Conservation (phyloP, 2,888 invertebrate genomes). For the Meganola albula region DNA sequence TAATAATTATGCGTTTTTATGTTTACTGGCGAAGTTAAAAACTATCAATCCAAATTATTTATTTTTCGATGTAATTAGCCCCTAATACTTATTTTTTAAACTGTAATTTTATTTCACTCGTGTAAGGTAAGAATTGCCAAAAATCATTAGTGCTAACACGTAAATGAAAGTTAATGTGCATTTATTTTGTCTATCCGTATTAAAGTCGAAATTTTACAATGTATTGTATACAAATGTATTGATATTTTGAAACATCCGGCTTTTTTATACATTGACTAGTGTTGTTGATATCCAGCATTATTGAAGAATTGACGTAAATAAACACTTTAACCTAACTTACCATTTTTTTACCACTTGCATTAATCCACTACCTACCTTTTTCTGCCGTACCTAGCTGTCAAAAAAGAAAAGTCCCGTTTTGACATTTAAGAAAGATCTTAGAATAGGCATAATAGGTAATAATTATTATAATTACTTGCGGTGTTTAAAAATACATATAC, state of each 20-base stretch:
- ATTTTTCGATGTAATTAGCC: slow-evolving; percentile 35
- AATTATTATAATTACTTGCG: too few species aligned
- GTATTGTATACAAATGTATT: slow-evolving; percentile 45
- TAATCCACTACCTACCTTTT: too few species aligned
- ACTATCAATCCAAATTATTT: slow-evolving; percentile 30
- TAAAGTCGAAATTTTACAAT: slow-evolving; percentile 50
- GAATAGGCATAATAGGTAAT: too few species aligned
- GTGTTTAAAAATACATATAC: too few species aligned
- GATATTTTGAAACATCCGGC: slow-evolving; percentile 55
- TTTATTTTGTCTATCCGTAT: slow-evolving; percentile 61
- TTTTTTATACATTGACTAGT: slow-evolving; percentile 66
- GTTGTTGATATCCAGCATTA: slow-evolving; percentile 52
- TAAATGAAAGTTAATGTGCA: slow-evolving; percentile 62
- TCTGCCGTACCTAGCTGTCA: too few species aligned
- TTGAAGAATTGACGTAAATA: slow-evolving; percentile 58
- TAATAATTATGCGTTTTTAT: slow-evolving; percentile 23
- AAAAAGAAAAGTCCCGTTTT: too few species aligned
- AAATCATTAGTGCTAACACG: slow-evolving; percentile 56
- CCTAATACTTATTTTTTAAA: slow-evolving; percentile 32
- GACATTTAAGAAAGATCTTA: too few species aligned
- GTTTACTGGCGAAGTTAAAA: slow-evolving; percentile 21
- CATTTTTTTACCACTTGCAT: too few species aligned
- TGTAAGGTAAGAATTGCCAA: slow-evolving; percentile 51
- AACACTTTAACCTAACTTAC: slow-evolving; percentile 54
- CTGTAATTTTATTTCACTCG: slow-evolving; percentile 49